Percentiles rank a stretch among this genome's conserved stretches.
Conservation (phyloP, 1,140 invertebrate genomes). For the Tachypleus tridentatus region DNA sequence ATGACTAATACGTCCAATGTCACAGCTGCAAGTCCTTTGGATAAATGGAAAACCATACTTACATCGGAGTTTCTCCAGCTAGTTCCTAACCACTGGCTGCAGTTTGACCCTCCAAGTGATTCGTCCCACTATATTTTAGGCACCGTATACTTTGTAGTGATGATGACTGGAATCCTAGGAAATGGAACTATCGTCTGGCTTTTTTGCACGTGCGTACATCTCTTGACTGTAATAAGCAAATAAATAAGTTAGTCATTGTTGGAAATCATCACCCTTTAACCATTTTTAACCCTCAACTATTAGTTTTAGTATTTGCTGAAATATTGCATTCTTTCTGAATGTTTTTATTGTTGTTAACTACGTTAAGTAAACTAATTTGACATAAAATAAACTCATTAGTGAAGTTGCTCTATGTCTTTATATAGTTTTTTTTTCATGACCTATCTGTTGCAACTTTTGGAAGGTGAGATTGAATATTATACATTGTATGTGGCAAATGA, state of each 20-base stretch:
- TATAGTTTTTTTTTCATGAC: too few relatives aligned
- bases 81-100: slow-evolving; percentile 44
- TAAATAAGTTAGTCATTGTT: background rate
- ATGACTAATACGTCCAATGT: too few relatives aligned
- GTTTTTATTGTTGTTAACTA: background rate
- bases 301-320: background rate
- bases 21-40: too few relatives aligned
- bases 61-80: slow-evolving; percentile 1
- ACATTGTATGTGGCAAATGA: too few relatives aligned
- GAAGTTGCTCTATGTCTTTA: too few relatives aligned
- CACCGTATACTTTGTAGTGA: slow-evolving; percentile 44
- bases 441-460: too few relatives aligned
- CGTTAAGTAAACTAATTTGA: background rate
- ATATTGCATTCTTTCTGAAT: background rate
- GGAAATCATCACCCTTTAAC: background rate
- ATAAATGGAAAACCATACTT: slow-evolving; percentile 4
- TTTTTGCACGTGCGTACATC: slow-evolving; percentile 45
- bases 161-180: slow-evolving; percentile 45
- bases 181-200: slow-evolving; percentile 51
- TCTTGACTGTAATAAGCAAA: background rate
- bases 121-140: slow-evolving; percentile 43
- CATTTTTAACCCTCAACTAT: background rate
- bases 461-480: too few relatives aligned
- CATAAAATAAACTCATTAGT: background rate
- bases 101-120: slow-evolving; percentile 43